Percentiles rank a stretch among this genome's conserved stretches.
Conservation (phyloP, 2,888 invertebrate species). For the Acleris cristana region DNA sequence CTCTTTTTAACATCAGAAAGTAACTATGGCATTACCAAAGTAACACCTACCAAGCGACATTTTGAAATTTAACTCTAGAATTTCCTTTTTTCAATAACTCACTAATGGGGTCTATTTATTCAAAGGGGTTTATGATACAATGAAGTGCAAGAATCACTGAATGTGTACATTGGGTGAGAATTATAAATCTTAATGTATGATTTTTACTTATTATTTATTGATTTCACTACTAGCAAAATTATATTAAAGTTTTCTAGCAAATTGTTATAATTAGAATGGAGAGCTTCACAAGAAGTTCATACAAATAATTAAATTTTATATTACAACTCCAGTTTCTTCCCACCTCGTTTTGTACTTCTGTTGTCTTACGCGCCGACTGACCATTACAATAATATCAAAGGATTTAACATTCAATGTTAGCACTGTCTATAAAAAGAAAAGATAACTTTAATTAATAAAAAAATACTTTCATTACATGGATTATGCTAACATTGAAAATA, state of each 20-base stretch:
- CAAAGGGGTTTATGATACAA: slow-evolving; percentile 73
- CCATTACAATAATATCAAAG: background rate
- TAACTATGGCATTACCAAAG: slow-evolving; percentile 74
- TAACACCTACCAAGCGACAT: slow-evolving; percentile 75
- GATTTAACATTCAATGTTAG: background rate
- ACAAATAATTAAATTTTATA: background rate
- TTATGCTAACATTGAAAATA: slow-evolving; percentile 2
- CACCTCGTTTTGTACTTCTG: slow-evolving; percentile 50
- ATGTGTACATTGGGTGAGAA: slow-evolving; percentile 74
- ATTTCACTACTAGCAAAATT: slow-evolving; percentile 38
- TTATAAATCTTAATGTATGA: slow-evolving; percentile 69
- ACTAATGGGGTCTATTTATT: slow-evolving; percentile 68
- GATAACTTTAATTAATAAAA: background rate
- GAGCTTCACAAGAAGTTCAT: background rate
- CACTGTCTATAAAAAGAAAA: background rate
- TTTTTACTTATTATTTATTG: slow-evolving; percentile 45
- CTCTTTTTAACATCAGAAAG: slow-evolving; percentile 67
- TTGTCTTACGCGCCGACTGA: background rate
- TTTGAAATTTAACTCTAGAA: slow-evolving; percentile 63
- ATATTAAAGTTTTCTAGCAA: slow-evolving; percentile 12
- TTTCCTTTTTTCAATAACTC: slow-evolving; percentile 58
- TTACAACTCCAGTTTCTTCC: background rate
- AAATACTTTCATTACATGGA: background rate
- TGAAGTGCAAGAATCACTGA: slow-evolving; percentile 73
- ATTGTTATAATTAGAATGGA: slow-evolving; percentile 11